Base-by-base conservation (phyloP, 1,140 invertebrate genomes). In the Drosophila takahashii region DNA sequence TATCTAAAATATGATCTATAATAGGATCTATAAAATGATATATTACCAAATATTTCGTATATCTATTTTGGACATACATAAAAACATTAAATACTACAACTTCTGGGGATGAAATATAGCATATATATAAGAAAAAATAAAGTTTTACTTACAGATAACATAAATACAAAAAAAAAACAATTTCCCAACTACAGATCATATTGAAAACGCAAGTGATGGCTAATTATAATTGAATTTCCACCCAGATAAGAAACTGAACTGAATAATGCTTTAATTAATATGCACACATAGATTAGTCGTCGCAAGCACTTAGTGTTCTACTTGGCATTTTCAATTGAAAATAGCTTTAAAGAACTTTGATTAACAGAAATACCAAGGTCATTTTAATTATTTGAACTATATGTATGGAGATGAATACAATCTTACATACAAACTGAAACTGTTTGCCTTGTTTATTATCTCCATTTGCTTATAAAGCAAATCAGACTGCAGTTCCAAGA, bases 321-420 rank as follows among this genome's bases (percentile, higher is more conserved):
- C 13, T 48, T 15, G 45, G 1, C 11, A 4, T 16, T 10, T 8
- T 7, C 8, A 61, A 57, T 57, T 61, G 51, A 39, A 29, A 16
- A 39, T 16, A 29, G 18, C 22, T 39, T 57, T 29, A 53, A 60
- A 10, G 11, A 11, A 13, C 5, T 13, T 37, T 16, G 36, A 59
- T 41, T 47, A 61, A 13, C 7, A 37, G 3, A 41, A n/a, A 32
- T 22, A 34, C 10, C 59, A 67, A 67, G 64, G 59, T 67, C 36
- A 27, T 65, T 36, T 48, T 13, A 51, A 67, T 67, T 41, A 66
- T 4, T 41, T 4, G 26, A n/a, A 5, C 34, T 18, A 48, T 15
- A 42, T 27, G 22, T 1, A 15, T n/a, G 11, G 15, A 6, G 39
- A n/a, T 8, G 3, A 29, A 11, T 29, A 9, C 9, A 1, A 9